Base-by-base conservation (phyloP, 2,113 vertebrate species). In the Semicossyphus pulcher region DNA sequence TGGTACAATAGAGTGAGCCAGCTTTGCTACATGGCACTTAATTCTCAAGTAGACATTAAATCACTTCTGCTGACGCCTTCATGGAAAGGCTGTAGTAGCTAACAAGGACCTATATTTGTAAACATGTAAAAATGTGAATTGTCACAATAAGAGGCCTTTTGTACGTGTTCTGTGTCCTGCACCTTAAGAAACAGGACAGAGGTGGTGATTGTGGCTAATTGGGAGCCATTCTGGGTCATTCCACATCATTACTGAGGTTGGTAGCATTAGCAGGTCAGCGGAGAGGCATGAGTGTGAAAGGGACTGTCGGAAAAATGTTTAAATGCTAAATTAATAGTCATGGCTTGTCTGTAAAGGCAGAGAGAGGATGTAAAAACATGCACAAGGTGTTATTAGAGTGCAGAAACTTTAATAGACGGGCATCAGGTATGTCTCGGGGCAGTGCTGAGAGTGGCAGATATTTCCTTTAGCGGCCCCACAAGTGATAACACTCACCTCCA, bases 251-350 rank as follows among this genome's bases (percentile, higher is more conserved):
- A 5, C 18, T 11, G 20, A 75, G 56, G 66, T 64, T 25, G 49
- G 36, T 18, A 26, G 74, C 63, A 53, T 76, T 12, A 65, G 87
- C 69, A 79, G 73, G 87, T 88, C 57, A 57, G 68, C 61, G 37
- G 87, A 78, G 53, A 69, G 77, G 39, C 20, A 42, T 21, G 9
- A 0, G 72, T 73, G 45, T 79, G 51, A 80, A 57, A 72, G 54
- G 45, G 41, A 66, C 21, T 42, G 47, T 29, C 7, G 69, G 16
- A n/a, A 56, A 44, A 11, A 47, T 60, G 39, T 8, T 21, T 14
- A 39, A 39, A 14, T 39, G 54, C 5, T 10, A 45, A 41, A 56
- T 60, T 1, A 56, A 48, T 65, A 47, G 25, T 58, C 31, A 14
- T 12, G 12, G 37, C 21, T 76, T 23, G 12, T 11, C 57, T 45